These are phyloP conservation scores for Agrilus cyanescens DNA, from an alignment of 2,888 invertebrate species.

Conservation along the genomic window DNA sequence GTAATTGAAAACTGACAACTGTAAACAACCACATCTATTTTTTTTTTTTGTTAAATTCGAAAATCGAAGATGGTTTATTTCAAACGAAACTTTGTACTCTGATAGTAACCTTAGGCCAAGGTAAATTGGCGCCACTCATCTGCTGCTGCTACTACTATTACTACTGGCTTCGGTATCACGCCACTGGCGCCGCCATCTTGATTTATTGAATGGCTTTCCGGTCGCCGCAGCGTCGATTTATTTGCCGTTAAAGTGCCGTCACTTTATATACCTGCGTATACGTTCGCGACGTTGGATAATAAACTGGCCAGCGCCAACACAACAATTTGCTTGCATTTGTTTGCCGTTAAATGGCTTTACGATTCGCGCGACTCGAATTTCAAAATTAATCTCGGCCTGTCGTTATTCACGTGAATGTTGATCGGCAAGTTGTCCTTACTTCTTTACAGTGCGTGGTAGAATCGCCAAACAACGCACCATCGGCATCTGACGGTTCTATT, in stretches of 20 bases:
- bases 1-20: no score
- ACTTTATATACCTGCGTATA: conserved; percentile 9
- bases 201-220: conserved; percentile 13
- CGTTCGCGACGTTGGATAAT: conserved; percentile 4
- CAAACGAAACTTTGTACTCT: conserved; percentile 8
- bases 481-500: no score
- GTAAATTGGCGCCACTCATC: conserved; percentile 9
- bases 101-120: conserved; percentile 8
- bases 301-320: conserved; percentile 8
- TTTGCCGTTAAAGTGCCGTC: conserved; percentile 12
- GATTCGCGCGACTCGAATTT: background rate
- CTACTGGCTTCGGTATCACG: conserved; percentile 8
- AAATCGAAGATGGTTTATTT: no score
- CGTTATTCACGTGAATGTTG: no score
- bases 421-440: no score
- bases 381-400: background rate
- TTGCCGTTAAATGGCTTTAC: background rate
- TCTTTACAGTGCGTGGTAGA: no score
- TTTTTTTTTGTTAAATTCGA: no score
- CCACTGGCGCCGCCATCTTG: conserved; percentile 17
- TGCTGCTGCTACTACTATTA: conserved; percentile 1
- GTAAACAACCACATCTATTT: no score
- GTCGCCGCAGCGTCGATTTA: conserved; percentile 6
- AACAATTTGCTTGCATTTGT: conserved; percentile 5
- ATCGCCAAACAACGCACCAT: no score